Conservation (phyloP, 1,140 invertebrate species). For the Saccostrea glomerata region DNA sequence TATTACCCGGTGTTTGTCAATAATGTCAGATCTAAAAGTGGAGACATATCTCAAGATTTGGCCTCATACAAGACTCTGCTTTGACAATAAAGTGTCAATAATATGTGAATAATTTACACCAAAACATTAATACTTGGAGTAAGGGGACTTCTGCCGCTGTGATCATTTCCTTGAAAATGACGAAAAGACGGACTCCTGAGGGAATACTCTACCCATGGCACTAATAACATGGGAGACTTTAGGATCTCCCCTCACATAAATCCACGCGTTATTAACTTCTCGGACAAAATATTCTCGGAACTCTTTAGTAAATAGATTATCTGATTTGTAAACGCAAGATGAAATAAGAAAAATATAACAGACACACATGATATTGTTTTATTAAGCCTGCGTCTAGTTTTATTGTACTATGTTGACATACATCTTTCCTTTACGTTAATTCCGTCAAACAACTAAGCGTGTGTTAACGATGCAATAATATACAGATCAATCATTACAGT, state of each 20-base stretch:
- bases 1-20: constrained; percentile 14
- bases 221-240: constrained; percentile 19
- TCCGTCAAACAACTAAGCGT: neutral
- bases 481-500: neutral
- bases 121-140: constrained; percentile 47
- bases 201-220: constrained; percentile 34
- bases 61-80: constrained; percentile 16
- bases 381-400: constrained; percentile 5
- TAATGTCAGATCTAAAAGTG: constrained; percentile 1
- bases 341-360: constrained; percentile 4
- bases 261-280: constrained; percentile 35
- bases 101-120: constrained; percentile 48
- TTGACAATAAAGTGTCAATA: constrained; percentile 44
- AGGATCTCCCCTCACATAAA: constrained; percentile 1
- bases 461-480: neutral
- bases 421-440: neutral
- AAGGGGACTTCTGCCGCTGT: constrained; percentile 25
- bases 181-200: constrained; percentile 33
- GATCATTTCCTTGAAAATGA: constrained; percentile 46
- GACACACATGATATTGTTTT: neutral
- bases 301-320: constrained; percentile 36
- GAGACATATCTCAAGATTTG: constrained; percentile 2
- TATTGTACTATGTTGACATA: constrained; percentile 4
- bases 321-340: constrained; percentile 20
- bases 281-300: constrained; percentile 21